phyloP scores from a whole-genome alignment of 2,888 invertebrate genomes.

The Nemoura dubitans region DNA sequence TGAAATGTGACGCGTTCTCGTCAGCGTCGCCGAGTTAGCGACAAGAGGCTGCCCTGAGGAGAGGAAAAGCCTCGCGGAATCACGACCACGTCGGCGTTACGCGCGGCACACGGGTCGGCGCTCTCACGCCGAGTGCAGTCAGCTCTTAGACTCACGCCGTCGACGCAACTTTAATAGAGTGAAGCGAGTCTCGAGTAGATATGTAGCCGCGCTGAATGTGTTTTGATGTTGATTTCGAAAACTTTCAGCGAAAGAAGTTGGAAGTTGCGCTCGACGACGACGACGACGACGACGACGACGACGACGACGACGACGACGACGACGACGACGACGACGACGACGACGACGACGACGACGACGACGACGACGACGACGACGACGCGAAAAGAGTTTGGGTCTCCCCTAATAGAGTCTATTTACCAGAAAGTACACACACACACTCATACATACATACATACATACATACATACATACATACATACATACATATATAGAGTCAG shows the following conservation, averaged over 20 bases:
- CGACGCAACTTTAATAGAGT: slow-evolving; percentile 13
- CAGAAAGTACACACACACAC: slow-evolving; percentile 9
- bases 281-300: not conserved
- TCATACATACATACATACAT: not conserved
- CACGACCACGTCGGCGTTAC: not conserved
- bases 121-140: no score
- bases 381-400: not conserved
- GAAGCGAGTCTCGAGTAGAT: not conserved
- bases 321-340: not conserved
- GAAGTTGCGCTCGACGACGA: not conserved
- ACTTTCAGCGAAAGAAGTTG: not conserved
- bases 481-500: not conserved
- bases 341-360: not conserved
- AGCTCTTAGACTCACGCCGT: not conserved
- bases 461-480: no score
- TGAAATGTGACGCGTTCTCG: no score
- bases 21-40: no score
- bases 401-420: slow-evolving; percentile 23
- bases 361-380: not conserved
- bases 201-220: not conserved
- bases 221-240: slow-evolving; percentile 8
- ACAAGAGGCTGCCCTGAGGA: not conserved
- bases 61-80: no score
- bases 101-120: not conserved
- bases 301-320: not conserved